Percentiles rank a stretch among this genome's conserved stretches.
Evolutionary conservation across 2,113 vertebrate genomes (phyloP).

Genomic region (Ceyx margarethae): DNA sequence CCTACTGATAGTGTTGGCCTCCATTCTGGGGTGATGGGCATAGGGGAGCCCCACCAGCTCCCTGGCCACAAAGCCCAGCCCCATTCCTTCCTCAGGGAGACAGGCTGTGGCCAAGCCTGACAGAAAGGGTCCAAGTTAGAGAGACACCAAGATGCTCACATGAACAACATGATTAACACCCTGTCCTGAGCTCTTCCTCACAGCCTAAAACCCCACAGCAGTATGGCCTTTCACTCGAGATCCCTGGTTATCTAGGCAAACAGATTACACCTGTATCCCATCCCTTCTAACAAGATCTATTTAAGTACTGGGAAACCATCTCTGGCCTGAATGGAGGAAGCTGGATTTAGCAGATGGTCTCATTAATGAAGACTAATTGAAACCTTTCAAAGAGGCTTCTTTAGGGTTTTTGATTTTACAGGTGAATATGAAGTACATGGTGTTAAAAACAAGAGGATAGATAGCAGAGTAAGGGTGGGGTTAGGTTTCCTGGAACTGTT

Average conservation of each 20-base stretch:
- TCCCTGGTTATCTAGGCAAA: background rate
- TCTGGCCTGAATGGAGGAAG: background rate
- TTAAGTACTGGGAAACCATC: constrained; percentile 10
- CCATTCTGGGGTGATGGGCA: rapidly evolving
- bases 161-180: rapidly evolving
- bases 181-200: background rate
- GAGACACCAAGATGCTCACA: background rate
- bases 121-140: background rate
- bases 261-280: constrained; percentile 39
- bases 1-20: background rate
- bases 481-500: background rate
- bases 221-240: rapidly evolving
- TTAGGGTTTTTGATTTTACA: background rate
- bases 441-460: background rate
- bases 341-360: constrained; percentile 38
- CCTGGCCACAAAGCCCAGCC: background rate
- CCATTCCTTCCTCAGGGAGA: background rate
- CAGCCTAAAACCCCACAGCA: background rate
- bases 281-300: constrained; percentile 25
- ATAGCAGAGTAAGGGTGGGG: background rate
- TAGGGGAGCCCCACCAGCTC: background rate
- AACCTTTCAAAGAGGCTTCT: background rate
- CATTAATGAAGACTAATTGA: constrained; percentile 20
- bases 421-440: background rate
- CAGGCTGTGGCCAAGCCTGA: rapidly evolving